Conservation (phyloP, 1,140 invertebrate species). For the Babylonia areolata region DNA sequence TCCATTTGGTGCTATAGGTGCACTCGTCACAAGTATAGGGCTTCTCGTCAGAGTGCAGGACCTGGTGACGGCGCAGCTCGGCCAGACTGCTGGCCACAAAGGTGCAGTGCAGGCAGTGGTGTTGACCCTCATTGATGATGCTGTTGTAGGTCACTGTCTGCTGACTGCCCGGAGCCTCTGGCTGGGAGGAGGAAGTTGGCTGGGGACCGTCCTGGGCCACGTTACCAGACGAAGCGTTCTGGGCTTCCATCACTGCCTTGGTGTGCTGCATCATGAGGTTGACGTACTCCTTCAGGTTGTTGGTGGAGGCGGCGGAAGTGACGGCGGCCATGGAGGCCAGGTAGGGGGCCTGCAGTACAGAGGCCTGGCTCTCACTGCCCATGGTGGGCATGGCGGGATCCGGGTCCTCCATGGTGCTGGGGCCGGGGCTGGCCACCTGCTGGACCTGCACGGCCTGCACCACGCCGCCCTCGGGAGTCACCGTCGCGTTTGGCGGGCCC, state of each 20-base stretch:
- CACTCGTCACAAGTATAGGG: conserved; percentile 73
- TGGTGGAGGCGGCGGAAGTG: not conserved
- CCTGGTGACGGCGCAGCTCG: conserved; percentile 71
- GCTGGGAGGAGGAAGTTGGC: conserved; percentile 3
- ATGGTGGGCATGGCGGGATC: not conserved
- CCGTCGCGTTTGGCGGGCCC: conserved; percentile 69
- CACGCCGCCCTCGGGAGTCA: conserved; percentile 59
- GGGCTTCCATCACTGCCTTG: not conserved
- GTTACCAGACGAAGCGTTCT: not conserved
- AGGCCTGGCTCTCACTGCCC: not conserved
- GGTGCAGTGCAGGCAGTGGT: conserved; percentile 73
- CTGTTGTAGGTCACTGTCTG: conserved; percentile 54
- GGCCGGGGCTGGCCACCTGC: conserved; percentile 5
- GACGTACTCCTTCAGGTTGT: not conserved
- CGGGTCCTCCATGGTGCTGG: not conserved
- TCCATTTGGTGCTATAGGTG: conserved; percentile 74
- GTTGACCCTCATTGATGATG: conserved; percentile 61
- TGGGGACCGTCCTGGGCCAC: not conserved
- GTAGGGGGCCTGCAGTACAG: not conserved
- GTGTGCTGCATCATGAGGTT: not conserved
- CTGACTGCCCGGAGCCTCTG: not conserved
- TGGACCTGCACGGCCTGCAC: conserved; percentile 50
- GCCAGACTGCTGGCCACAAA: conserved; percentile 72
- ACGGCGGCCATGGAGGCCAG: not conserved
- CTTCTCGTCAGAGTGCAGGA: conserved; percentile 74